Evolutionary conservation across 2,797 vertebrate species (phyloP).

Genomic region (Nannoperca obscura): DNA sequence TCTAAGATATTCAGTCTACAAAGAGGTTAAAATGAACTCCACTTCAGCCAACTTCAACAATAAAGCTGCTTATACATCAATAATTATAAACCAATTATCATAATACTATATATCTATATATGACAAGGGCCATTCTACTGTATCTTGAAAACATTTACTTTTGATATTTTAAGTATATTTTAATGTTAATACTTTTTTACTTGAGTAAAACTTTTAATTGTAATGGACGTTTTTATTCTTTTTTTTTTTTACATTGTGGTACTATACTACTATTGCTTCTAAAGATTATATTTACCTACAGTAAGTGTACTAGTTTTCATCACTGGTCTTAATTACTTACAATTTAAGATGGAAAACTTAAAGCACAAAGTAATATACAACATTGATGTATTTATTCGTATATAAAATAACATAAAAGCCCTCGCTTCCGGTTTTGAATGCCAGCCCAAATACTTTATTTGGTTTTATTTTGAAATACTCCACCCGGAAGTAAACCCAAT

Average conservation of each 20-base stretch:
- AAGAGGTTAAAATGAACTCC: neutral
- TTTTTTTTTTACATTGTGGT: neutral
- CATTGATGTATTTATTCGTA: neutral
- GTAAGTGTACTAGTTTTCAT: neutral
- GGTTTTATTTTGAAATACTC: slow-evolving; percentile 70
- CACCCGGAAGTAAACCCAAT: slow-evolving; percentile 71
- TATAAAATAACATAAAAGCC: neutral
- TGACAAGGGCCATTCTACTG: neutral
- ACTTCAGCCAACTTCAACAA: neutral
- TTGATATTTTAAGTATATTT: neutral
- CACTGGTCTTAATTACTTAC: neutral
- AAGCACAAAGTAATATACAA: neutral
- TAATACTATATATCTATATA: neutral
- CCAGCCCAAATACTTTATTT: neutral
- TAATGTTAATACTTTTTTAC: neutral
- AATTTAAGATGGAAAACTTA: neutral
- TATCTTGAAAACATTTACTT: neutral
- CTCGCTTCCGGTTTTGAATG: slow-evolving; percentile 8
- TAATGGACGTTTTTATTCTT: too few species aligned
- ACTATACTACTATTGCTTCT: neutral
- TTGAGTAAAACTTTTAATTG: too few species aligned
- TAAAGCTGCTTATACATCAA: neutral
- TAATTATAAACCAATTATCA: neutral
- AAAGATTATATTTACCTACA: neutral
- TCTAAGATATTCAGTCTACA: neutral